Percentiles rank a stretch among this genome's conserved stretches.
Evolutionary conservation across 2,113 vertebrate genomes (phyloP).

Genomic region (Campylorhamphus procurvoides): DNA sequence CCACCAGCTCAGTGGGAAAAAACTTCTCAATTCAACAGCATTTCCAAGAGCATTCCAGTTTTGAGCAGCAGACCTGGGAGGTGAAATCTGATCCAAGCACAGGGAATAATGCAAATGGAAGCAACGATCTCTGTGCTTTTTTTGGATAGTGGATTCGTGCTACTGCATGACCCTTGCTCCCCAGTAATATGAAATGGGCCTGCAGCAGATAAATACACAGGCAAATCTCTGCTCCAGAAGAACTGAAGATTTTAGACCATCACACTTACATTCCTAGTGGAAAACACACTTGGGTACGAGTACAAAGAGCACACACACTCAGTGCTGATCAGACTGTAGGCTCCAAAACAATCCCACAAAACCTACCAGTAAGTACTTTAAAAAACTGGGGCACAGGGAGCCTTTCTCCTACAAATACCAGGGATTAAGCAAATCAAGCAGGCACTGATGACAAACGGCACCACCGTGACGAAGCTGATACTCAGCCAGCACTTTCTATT

Average conservation of each 20-base stretch:
- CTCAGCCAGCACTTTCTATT: not conserved
- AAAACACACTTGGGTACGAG: accelerated
- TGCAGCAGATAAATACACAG: not conserved
- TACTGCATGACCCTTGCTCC: not conserved
- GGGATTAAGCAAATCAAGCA: not conserved
- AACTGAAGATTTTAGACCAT: not conserved
- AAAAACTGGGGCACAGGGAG: not conserved
- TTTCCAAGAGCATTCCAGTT: not conserved
- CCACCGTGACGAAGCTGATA: accelerated
- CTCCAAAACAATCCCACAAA: not conserved
- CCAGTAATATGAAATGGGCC: not conserved
- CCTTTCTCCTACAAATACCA: not conserved
- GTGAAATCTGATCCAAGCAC: not conserved
- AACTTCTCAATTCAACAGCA: not conserved
- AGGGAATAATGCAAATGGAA: not conserved
- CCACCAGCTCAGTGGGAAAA: not conserved
- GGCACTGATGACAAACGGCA: not conserved
- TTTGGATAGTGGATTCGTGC: not conserved
- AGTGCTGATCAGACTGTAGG: not conserved
- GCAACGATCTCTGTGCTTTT: not conserved
- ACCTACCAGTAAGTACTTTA: not conserved
- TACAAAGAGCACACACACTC: not conserved
- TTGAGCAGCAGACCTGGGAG: not conserved
- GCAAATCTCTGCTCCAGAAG: not conserved
- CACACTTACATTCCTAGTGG: not conserved